Percentiles rank a stretch among this genome's conserved stretches.
Evolutionary conservation across 2,113 vertebrate species (phyloP).

Genomic region (Gopherus flavomarginatus): DNA sequence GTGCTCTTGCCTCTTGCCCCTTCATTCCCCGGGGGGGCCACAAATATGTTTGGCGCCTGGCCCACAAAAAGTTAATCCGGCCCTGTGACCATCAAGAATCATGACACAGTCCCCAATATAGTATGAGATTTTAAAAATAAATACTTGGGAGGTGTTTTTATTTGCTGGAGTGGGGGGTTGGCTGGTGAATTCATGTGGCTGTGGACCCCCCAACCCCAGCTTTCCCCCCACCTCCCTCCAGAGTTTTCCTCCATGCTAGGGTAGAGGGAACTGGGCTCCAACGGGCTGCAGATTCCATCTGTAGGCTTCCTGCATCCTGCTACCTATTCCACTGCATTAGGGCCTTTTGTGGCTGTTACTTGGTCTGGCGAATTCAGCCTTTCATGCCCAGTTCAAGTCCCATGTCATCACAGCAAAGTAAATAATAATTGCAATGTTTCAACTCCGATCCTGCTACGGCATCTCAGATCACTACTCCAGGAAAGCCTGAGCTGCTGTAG

Average conservation of each 20-base stretch:
- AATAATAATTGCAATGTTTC: not conserved
- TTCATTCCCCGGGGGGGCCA: too few relatives aligned
- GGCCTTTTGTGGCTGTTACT: not conserved
- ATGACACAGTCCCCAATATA: not conserved
- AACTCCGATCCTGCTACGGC: not conserved
- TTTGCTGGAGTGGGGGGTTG: not conserved
- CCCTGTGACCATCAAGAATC: not conserved
- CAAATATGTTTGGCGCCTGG: too few relatives aligned
- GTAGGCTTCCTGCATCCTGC: not conserved
- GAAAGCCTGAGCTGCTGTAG: not conserved
- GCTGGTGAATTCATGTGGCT: not conserved
- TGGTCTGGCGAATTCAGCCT: not conserved
- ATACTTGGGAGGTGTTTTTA: not conserved
- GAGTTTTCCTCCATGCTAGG: not conserved
- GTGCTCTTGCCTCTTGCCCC: too few relatives aligned
- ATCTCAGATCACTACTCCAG: rapidly evolving
- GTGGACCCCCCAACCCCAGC: rapidly evolving
- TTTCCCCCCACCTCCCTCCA: not conserved
- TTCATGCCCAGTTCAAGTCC: rapidly evolving
- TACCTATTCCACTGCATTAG: not conserved
- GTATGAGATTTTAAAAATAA: not conserved
- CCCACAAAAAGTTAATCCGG: too few relatives aligned
- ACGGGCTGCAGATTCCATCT: not conserved
- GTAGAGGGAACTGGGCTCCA: rapidly evolving
- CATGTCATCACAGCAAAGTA: rapidly evolving